Conservation (phyloP, 2,797 vertebrate species). For the Coilia nasus region DNA sequence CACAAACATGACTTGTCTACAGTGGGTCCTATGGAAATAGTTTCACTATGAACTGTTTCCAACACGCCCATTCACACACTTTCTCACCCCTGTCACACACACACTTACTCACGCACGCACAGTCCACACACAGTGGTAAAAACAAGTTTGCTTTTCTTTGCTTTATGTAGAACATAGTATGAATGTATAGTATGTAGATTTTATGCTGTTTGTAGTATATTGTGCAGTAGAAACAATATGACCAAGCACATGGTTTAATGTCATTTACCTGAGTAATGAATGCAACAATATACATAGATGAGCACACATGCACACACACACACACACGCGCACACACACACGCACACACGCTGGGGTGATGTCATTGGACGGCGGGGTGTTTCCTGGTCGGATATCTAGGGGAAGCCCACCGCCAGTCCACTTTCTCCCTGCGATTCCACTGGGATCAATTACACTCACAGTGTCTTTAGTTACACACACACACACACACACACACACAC, state of each 20-base stretch:
- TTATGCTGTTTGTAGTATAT: background rate
- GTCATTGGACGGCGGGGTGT: background rate
- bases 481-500: slow-evolving; percentile 5
- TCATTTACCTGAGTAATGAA: no score
- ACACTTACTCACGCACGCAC: background rate
- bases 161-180: background rate
- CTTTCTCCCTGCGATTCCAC: background rate
- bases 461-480: no score
- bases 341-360: background rate
- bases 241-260: no score
- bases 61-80: background rate
- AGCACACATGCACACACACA: background rate
- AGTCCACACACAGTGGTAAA: background rate
- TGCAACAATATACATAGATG: no score
- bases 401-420: background rate
- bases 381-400: background rate
- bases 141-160: background rate
- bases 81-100: background rate
- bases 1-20: background rate
- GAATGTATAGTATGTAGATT: background rate
- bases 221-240: background rate
- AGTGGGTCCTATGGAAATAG: background rate
- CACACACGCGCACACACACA: background rate
- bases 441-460: background rate
- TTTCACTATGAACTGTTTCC: background rate